A percentile compares a stretch with the other conserved stretches of the same genome.
These are phyloP conservation scores for Seriola aureovittata DNA, from an alignment of 2,113 vertebrate species.

Conservation along the genomic window DNA sequence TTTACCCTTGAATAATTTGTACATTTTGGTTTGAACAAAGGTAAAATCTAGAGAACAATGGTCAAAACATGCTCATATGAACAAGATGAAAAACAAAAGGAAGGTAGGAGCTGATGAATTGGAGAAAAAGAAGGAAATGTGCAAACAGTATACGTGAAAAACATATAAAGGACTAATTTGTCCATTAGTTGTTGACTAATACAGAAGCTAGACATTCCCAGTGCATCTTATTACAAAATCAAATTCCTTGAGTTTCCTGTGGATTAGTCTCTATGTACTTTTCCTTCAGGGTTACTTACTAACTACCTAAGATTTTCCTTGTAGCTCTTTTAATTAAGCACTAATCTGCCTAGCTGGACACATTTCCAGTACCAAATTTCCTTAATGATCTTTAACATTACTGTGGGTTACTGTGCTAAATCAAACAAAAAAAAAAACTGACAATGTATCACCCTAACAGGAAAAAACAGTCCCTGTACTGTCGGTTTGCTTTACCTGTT, in stretches of 20 bases:
- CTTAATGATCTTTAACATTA: too few relatives aligned
- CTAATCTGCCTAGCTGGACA: neutral
- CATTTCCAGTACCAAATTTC: neutral
- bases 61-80: neutral
- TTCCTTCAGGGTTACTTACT: neutral
- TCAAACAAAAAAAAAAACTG: neutral
- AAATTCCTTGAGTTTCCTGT: conserved; percentile 11
- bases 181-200: neutral
- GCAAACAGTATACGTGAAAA: neutral
- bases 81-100: too few relatives aligned
- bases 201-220: neutral
- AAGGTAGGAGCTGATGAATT: neutral
- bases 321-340: conserved; percentile 38
- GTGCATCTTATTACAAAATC: conserved; percentile 16
- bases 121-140: neutral
- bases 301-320: neutral
- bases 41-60: neutral
- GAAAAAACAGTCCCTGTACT: neutral
- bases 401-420: too few relatives aligned
- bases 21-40: neutral
- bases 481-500: neutral
- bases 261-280: conserved; percentile 4
- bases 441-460: neutral
- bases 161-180: neutral
- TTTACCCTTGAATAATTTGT: neutral